Evolutionary conservation across 2,888 invertebrate species (phyloP), one percentile per base, ranked within the genome.

Genomic region (Ceraclea dissimilis): DNA sequence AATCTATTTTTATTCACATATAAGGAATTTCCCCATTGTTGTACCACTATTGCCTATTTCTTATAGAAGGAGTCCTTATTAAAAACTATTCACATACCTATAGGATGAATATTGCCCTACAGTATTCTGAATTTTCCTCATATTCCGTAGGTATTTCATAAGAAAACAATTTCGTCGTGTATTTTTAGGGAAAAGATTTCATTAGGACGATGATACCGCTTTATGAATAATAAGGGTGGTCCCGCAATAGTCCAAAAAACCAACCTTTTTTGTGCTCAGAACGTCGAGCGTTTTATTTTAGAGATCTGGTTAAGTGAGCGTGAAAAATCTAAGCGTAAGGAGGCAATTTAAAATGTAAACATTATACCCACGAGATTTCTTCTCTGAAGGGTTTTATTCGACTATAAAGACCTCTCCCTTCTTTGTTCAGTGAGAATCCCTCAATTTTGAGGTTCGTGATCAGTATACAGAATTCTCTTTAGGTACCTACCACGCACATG

Each of bases 331-430:
- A 16, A 39, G 39, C 39, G 39, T 39, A 39, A 39, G 39, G 39
- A 39, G 39, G 39, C 39, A 39, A 39, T 39, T 39, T 39, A 39
- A 39, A 39, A 39, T 39, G 39, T 39, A 39, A 39, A 39, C 39
- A 39, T 39, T 39, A 39, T n/a, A 39, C 39, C 39, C 39, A 39
- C 13, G 39, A 39, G 39, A 39, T 39, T 39, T 39, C 39, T 39
- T 39, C 13, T 39, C 13, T 39, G 39, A 13, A 16, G 39, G 39
- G 39, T 39, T 39, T 39, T 39, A 39, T 39, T 39, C 16, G 39
- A 39, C 39, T 8, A 39, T 39, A 39, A 39, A 39, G 39, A 39
- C 39, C 39, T 39, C 16, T 39, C 39, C 16, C 5, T 39, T 39
- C 39, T 39, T 39, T 39, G 39, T 39, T 13, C 39, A 13, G 39